phyloP scores from a whole-genome alignment of 2,888 invertebrate genomes.

The Lapara coniferarum region DNA sequence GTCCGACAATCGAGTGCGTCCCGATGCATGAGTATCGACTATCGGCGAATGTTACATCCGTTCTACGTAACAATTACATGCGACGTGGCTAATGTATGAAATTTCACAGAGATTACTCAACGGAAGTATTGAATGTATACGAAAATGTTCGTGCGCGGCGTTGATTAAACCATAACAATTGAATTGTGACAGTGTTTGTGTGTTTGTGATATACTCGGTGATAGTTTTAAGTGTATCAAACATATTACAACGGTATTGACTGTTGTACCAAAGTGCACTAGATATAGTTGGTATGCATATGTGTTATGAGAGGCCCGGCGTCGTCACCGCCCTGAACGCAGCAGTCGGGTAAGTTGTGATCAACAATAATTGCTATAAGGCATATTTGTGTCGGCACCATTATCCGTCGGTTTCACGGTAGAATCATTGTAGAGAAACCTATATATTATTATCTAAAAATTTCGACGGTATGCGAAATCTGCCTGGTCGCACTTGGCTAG shows the following conservation, averaged over 20 bases:
- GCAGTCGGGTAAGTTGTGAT: constrained; percentile 67
- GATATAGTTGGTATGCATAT: constrained; percentile 77
- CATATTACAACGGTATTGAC: constrained; percentile 2
- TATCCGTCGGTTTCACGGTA: too few relatives aligned
- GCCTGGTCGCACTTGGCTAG: neutral
- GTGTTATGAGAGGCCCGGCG: constrained; percentile 79
- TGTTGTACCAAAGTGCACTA: constrained; percentile 49
- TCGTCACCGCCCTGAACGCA: constrained; percentile 78
- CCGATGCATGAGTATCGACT: neutral
- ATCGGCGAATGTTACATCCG: neutral
- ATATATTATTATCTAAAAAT: constrained; percentile 26
- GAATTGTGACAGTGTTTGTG: neutral
- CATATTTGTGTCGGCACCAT: too few relatives aligned
- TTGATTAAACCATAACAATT: constrained; percentile 58
- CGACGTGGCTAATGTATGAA: constrained; percentile 51
- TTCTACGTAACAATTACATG: constrained; percentile 35
- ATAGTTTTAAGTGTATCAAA: constrained; percentile 31
- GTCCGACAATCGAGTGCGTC: neutral
- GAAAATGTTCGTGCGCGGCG: constrained; percentile 78
- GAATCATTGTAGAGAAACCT: too few relatives aligned
- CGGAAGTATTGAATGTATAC: constrained; percentile 34
- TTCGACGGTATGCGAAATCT: neutral
- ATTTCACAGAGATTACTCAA: constrained; percentile 51
- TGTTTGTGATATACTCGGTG: constrained; percentile 9
- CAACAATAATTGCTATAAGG: neutral